A percentile compares a stretch with the other conserved stretches of the same genome.
Conservation (phyloP, 2,888 invertebrate species). For the Palloptera scutellata region DNA sequence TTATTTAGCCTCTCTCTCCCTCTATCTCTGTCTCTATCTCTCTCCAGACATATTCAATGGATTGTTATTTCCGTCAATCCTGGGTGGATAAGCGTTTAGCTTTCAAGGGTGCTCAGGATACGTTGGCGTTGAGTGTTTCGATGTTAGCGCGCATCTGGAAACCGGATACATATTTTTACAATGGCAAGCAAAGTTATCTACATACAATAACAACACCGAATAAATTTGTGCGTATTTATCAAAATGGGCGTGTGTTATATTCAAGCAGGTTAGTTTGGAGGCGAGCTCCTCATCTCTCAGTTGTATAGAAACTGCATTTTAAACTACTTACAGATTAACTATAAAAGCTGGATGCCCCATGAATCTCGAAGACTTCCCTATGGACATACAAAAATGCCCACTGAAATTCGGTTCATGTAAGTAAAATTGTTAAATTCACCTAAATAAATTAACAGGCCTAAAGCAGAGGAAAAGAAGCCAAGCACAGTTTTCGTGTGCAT, state of each 20-base stretch:
- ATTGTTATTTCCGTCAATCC: conserved; percentile 86
- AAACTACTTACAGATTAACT: conserved; percentile 70
- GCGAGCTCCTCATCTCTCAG: not conserved
- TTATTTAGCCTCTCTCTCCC: conserved; percentile 35
- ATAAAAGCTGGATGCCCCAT: conserved; percentile 86
- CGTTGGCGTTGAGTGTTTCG: conserved; percentile 78
- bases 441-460: not conserved
- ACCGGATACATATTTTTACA: conserved; percentile 86
- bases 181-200: conserved; percentile 82
- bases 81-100: conserved; percentile 82
- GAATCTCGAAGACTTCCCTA: conserved; percentile 85
- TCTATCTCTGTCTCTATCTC: conserved; percentile 24
- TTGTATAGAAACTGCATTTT: not conserved
- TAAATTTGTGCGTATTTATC: conserved; percentile 79
- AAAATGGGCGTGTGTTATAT: conserved; percentile 78
- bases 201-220: conserved; percentile 88
- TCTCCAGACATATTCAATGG: conserved; percentile 82
- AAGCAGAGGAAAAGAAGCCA: not conserved
- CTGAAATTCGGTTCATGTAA: conserved; percentile 83
- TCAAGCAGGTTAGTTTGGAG: conserved; percentile 71
- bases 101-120: conserved; percentile 72
- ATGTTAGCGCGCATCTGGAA: conserved; percentile 86
- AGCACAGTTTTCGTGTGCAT: not conserved
- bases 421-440: conserved; percentile 57
- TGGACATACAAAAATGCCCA: conserved; percentile 84